Base-by-base conservation (phyloP, 30 jellyfish, hydroid and myxozoan genomes). In the Hydractinia echinata region DNA sequence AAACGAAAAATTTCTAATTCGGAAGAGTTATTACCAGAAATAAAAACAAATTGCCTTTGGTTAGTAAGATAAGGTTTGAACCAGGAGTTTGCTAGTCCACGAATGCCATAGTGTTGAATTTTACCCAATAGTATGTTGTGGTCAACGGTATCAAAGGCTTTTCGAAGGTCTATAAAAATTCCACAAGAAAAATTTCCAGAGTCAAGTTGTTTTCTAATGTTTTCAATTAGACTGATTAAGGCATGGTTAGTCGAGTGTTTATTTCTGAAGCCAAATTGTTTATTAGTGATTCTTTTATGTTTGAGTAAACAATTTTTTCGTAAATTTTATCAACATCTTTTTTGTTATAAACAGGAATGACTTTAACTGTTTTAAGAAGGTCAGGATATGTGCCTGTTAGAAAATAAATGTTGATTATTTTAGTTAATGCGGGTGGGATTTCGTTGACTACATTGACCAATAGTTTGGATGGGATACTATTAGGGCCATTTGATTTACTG, bases 201-300 rank as follows among this genome's bases (percentile, higher is more conserved):
- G 68, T 56, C 68, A 56, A 56, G 68, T 56, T 56, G 68, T 9
- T 56, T 56, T 56, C 68, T 56, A n/a, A 56, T 56, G 68, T 56
- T 56, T 56, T 56, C 68, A 56, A n/a, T 56, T 9, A 56, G 68
- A 56, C 68, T 56, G 68, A 56, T 56, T 56, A 56, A 56, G 68
- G 68, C 68, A 56, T 56, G 68, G n/a, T 56, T 56, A 9, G 68
- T 56, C n/a, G 68, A 56, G n/a, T 56, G 68, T 56, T 56, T 56
- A 56, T 56, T 9, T 9, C 13, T 9, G 68, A 56, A n/a, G n/a
- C n/a, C n/a, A n/a, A n/a, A n/a, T n/a, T n/a, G n/a, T n/a, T n/a
- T n/a, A n/a, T n/a, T n/a, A n/a, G n/a, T n/a, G n/a, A n/a, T n/a
- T n/a, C n/a, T n/a, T n/a, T 56, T 9, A 56, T 10, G 68, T n/a